Base-by-base conservation (phyloP, 2,888 invertebrate species). In the Oscheius onirici region DNA sequence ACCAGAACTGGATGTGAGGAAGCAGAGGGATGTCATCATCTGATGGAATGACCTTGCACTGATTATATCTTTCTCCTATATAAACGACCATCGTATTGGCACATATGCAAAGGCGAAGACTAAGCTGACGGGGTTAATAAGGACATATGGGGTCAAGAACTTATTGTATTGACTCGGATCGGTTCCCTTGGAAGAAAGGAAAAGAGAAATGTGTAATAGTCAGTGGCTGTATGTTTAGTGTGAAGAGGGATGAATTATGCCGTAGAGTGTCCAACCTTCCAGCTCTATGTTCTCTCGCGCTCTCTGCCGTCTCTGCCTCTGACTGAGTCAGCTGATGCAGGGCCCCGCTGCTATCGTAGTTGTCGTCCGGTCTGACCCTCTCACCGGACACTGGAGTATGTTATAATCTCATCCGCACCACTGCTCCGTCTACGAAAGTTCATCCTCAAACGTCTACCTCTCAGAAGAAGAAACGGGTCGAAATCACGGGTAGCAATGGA, bases 301-400 rank as follows among this genome's bases (percentile, higher is more conserved):
- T 46, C 67, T 66, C 71, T 68, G 58, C 22, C 61, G 46, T 60
- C 52, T 58, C 69, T 72, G 67, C 24, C 67, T 67, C 72, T 72
- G 54, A 49, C 67, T 51, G 67, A 67, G 72, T 72, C 72, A 72
- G 72, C 72, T 72, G 72, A 72, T 72, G 69, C 41, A 22, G n/a
- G n/a, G 60, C 60, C 58, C 60, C 43, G 49, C 43, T 28, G 63
- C 63, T 63, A 55, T 70, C 70, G 63, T 70, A 70, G 61, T 70
- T 22, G 34, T 34, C 34, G 70, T 63, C 63, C 63, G 63, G 34
- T 63, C 63, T 63, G 63, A 63, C 63, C 58, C 43, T 41, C 60
- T 49, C 49, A 26, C 17, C 63, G 63, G 63, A 63, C 63, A 63
- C 63, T 46, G 63, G 63, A 63, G 63, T 46, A 63, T 63, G 63